Conservation (phyloP, 1,140 invertebrate species). For the Orius insidiosus region DNA sequence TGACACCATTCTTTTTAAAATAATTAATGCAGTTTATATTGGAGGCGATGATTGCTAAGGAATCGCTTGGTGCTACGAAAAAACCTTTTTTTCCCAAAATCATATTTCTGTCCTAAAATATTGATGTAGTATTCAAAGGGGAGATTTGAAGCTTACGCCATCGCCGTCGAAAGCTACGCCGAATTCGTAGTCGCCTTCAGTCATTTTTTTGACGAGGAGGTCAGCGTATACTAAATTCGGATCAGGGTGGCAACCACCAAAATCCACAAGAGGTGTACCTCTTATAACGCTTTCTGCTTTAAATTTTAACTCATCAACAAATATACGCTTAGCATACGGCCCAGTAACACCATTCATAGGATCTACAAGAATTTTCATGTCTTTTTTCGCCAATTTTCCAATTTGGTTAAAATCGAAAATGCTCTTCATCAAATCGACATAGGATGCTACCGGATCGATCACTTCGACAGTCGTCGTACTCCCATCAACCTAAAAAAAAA, state of each 20-base stretch:
- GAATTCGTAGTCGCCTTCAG: constrained; percentile 70
- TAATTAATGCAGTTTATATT: constrained; percentile 88
- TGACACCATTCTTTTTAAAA: constrained; percentile 69
- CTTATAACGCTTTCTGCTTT: constrained; percentile 44
- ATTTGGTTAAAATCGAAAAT: constrained; percentile 79
- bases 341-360: constrained; percentile 95
- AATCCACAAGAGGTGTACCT: constrained; percentile 70
- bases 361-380: constrained; percentile 79
- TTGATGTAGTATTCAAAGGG: neutral
- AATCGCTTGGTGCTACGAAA: constrained; percentile 96
- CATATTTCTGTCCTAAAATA: constrained; percentile 74
- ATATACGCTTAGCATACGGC: constrained; percentile 82
- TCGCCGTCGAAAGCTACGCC: constrained; percentile 99
- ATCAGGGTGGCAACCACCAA: constrained; percentile 94
- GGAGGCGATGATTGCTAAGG: constrained; percentile 85
- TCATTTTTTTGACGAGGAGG: constrained; percentile 63
- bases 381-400: constrained; percentile 30
- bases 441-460: constrained; percentile 82
- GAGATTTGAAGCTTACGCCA: constrained; percentile 40
- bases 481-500: constrained; percentile 43
- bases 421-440: constrained; percentile 82
- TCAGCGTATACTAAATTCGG: constrained; percentile 94
- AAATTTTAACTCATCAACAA: constrained; percentile 70
- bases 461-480: constrained; percentile 69
- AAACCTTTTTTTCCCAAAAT: constrained; percentile 92